A percentile compares a stretch with the other conserved stretches of the same genome.
These are phyloP conservation scores for Triops cancriformis DNA, from an alignment of 1,140 invertebrate genomes.

Conservation along the genomic window DNA sequence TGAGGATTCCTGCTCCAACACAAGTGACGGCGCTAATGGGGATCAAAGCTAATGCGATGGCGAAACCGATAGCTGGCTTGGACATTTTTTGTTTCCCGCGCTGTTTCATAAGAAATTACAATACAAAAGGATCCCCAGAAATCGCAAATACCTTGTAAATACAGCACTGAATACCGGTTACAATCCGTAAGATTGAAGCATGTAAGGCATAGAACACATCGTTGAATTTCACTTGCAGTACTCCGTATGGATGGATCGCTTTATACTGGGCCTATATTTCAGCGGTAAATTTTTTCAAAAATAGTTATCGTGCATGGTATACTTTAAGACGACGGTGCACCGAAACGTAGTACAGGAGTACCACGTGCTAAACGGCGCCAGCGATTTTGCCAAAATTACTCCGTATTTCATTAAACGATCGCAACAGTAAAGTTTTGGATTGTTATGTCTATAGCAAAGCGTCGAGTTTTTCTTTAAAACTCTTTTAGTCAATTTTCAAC, in stretches of 20 bases:
- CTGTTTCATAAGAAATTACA: constrained; percentile 40
- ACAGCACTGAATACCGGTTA: constrained; percentile 81
- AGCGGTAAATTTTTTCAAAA: no score
- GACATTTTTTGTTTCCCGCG: constrained; percentile 68
- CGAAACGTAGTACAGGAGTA: no score
- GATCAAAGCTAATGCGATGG: constrained; percentile 53
- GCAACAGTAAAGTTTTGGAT: no score
- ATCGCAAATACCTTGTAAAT: constrained; percentile 72
- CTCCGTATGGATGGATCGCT: constrained; percentile 63
- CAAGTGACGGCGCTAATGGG: constrained; percentile 60
- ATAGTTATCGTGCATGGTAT: no score
- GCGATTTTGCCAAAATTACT: no score
- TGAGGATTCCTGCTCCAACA: constrained; percentile 50
- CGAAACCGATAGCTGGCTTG: constrained; percentile 55
- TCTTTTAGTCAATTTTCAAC: no score
- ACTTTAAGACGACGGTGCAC: no score
- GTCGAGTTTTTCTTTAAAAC: no score
- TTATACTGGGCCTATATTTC: constrained; percentile 74
- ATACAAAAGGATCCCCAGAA: no score
- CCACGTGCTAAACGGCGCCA: no score
- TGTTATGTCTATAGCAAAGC: no score
- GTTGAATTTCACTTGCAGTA: constrained; percentile 91
- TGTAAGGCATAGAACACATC: constrained; percentile 94
- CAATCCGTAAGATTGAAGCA: constrained; percentile 71
- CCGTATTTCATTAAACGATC: no score